A percentile compares a stretch with the other conserved stretches of the same genome.
Conservation (phyloP, 2,888 invertebrate species). For the Choreutis nemorana region DNA sequence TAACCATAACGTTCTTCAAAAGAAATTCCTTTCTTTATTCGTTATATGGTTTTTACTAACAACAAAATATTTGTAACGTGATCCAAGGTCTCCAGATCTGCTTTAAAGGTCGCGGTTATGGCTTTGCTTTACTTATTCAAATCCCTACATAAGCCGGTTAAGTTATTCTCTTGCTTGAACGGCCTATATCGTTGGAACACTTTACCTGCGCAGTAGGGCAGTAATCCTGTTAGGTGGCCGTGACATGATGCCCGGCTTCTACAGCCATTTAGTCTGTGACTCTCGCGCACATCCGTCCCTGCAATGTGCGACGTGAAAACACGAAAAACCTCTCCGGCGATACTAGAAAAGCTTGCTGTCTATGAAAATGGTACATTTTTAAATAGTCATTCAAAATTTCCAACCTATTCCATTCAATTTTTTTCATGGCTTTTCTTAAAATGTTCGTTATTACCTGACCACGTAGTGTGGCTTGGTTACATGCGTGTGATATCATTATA, state of each 20-base stretch:
- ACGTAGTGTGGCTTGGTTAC: too few species aligned
- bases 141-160: conserved; percentile 39
- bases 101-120: too few species aligned
- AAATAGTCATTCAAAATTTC: conserved; percentile 18
- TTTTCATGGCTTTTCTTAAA: too few species aligned
- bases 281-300: conserved; percentile 35
- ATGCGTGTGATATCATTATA: too few species aligned
- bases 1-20: too few species aligned
- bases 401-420: too few species aligned
- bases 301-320: conserved; percentile 51
- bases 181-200: conserved; percentile 36
- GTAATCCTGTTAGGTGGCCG: conserved; percentile 64
- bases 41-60: too few species aligned
- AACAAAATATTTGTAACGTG: too few species aligned
- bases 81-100: too few species aligned
- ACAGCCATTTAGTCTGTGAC: conserved; percentile 37
- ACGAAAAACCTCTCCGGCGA: conserved; percentile 53
- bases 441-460: too few species aligned
- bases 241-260: conserved; percentile 62
- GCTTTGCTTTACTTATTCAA: conserved; percentile 14
- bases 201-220: conserved; percentile 58
- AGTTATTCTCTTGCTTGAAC: conserved; percentile 18
- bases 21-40: too few species aligned
- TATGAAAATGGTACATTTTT: conserved; percentile 66
- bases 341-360: conserved; percentile 59